These are phyloP conservation scores for Amphiprion percula DNA, from an alignment of 2,113 vertebrate genomes.

Conservation along the genomic window DNA sequence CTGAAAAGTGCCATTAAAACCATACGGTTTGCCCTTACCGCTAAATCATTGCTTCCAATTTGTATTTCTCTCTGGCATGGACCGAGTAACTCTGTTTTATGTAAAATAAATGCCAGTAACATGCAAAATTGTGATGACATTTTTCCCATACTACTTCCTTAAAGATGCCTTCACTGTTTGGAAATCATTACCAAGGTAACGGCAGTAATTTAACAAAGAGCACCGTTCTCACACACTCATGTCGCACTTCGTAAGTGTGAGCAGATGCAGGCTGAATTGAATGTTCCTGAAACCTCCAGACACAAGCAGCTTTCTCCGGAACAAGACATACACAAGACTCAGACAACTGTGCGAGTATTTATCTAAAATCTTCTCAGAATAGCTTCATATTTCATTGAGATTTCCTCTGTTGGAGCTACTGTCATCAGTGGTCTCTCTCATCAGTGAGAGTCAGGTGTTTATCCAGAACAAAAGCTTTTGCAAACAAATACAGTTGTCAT, in stretches of 20 bases:
- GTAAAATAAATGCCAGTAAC: slow-evolving; percentile 34
- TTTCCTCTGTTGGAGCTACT: not conserved
- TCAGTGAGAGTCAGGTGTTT: not conserved
- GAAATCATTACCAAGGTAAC: slow-evolving; percentile 62
- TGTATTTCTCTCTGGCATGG: not conserved
- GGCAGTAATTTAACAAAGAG: slow-evolving; percentile 58
- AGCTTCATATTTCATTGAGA: not conserved
- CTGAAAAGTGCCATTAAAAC: not conserved
- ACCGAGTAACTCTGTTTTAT: not conserved
- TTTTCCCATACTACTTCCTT: slow-evolving; percentile 2
- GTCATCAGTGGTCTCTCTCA: not conserved
- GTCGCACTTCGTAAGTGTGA: slow-evolving; percentile 58
- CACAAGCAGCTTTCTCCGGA: slow-evolving; percentile 34
- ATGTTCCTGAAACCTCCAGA: slow-evolving; percentile 50
- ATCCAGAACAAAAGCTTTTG: not conserved
- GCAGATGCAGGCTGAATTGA: slow-evolving; percentile 44
- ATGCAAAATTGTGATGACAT: slow-evolving; percentile 48
- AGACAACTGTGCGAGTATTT: slow-evolving; percentile 22
- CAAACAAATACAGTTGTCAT: no score
- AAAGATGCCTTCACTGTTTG: slow-evolving; percentile 50
- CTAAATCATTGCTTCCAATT: not conserved
- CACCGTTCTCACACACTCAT: slow-evolving; percentile 49
- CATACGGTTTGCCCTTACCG: not conserved
- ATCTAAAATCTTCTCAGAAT: not conserved
- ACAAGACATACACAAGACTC: slow-evolving; percentile 13